Evolutionary conservation across 2,797 vertebrate genomes (phyloP).

Genomic region (Pseudomugil tenellus): DNA sequence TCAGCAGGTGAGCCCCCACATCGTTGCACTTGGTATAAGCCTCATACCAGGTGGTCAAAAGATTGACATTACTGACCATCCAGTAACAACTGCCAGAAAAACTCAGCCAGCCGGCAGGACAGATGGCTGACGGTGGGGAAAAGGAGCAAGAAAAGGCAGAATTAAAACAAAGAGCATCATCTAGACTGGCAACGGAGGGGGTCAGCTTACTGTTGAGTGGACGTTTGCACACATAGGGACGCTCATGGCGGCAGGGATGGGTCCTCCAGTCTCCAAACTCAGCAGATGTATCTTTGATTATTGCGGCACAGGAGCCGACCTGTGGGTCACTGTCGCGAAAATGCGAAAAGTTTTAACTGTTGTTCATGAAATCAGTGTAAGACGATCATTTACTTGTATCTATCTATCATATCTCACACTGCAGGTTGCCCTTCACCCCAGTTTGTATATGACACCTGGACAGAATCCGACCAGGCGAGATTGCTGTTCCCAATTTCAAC

Average conservation of each 20-base stretch:
- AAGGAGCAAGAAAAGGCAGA: neutral
- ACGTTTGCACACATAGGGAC: constrained; percentile 85
- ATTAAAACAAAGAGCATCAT: neutral
- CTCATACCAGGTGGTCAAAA: constrained; percentile 83
- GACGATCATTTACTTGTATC: neutral
- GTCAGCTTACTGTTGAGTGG: constrained; percentile 79
- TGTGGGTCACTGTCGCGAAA: constrained; percentile 68
- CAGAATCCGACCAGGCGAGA: constrained; percentile 79
- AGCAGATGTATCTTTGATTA: constrained; percentile 68
- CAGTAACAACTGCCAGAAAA: constrained; percentile 83
- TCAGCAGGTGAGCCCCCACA: constrained; percentile 72
- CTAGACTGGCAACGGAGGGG: neutral
- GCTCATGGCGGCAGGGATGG: constrained; percentile 77
- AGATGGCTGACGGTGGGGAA: constrained; percentile 72
- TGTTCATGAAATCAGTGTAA: neutral
- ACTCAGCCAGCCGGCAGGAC: constrained; percentile 81
- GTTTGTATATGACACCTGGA: constrained; percentile 14
- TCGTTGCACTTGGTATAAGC: constrained; percentile 70
- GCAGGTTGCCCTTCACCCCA: constrained; percentile 71
- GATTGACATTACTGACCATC: constrained; percentile 78
- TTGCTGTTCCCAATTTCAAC: constrained; percentile 62
- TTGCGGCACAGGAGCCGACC: constrained; percentile 69
- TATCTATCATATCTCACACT: constrained; percentile 55
- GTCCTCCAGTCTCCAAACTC: constrained; percentile 78
- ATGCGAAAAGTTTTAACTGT: neutral